These are phyloP conservation scores for Meandrina meandrites DNA, from an alignment of 92 coral and sea anemone species.

Conservation along the genomic window DNA sequence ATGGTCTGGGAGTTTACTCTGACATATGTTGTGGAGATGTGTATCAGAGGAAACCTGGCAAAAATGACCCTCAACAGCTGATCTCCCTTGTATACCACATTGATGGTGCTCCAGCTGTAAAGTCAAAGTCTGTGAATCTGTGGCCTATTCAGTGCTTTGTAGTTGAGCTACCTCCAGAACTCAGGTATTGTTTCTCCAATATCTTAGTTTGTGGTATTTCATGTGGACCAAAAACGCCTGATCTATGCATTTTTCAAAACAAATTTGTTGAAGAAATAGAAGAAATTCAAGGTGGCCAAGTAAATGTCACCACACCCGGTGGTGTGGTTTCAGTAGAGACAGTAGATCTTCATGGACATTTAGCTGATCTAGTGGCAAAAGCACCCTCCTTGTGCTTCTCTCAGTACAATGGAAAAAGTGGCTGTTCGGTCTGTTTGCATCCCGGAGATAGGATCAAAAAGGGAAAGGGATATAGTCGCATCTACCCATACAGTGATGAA, in stretches of 20 bases:
- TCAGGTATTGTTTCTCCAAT: slow-evolving; percentile 45
- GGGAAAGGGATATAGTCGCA: slow-evolving; percentile 15
- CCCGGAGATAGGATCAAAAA: slow-evolving; percentile 25
- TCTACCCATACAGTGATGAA: slow-evolving; percentile 17
- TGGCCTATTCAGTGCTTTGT: slow-evolving; percentile 58
- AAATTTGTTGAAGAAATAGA: slow-evolving; percentile 23
- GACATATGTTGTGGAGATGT: slow-evolving; percentile 36
- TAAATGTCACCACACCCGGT: not conserved
- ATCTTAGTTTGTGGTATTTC: slow-evolving; percentile 33
- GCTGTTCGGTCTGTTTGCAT: slow-evolving; percentile 31
- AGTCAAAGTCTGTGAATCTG: slow-evolving; percentile 35
- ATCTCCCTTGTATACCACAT: slow-evolving; percentile 37
- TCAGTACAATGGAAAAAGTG: slow-evolving; percentile 25
- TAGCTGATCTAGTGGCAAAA: slow-evolving; percentile 39
- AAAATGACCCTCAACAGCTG: slow-evolving; percentile 42
- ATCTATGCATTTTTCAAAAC: slow-evolving; percentile 31
- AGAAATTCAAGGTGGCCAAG: not conserved
- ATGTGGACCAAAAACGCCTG: slow-evolving; percentile 24
- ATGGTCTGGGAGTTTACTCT: slow-evolving; percentile 27
- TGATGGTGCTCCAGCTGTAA: slow-evolving; percentile 52
- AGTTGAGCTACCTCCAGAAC: slow-evolving; percentile 33
- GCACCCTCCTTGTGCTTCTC: slow-evolving; percentile 11
- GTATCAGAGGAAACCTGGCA: slow-evolving; percentile 17
- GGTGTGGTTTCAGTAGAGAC: not conserved
- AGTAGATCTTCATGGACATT: slow-evolving; percentile 28